Conservation (phyloP, 1,140 invertebrate species). For the Dreissena polymorpha region DNA sequence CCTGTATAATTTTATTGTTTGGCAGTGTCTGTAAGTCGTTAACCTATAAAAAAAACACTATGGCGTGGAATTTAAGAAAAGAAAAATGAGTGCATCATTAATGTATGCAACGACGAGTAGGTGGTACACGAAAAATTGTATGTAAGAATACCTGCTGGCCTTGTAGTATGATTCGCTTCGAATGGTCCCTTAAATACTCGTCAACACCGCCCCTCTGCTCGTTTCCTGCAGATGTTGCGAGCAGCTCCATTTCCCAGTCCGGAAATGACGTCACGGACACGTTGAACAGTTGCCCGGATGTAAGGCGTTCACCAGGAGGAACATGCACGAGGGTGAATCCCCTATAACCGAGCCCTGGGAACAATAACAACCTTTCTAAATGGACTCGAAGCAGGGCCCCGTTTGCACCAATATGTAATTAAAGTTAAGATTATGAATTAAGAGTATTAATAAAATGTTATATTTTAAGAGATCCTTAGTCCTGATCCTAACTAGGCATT, state of each 20-base stretch:
- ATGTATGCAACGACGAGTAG: too few relatives aligned
- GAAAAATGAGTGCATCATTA: too few relatives aligned
- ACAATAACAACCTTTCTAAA: neutral
- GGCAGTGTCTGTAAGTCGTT: neutral
- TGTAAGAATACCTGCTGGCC: neutral
- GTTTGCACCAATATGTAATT: too few relatives aligned
- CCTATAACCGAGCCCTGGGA: slow-evolving; percentile 32
- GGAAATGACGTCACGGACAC: slow-evolving; percentile 42
- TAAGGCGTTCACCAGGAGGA: neutral
- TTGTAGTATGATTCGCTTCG: neutral
- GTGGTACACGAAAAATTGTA: too few relatives aligned
- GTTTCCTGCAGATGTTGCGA: neutral
- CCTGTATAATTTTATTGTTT: neutral
- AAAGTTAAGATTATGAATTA: too few relatives aligned
- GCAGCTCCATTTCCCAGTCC: slow-evolving; percentile 26
- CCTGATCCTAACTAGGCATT: too few relatives aligned
- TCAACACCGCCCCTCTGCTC: neutral
- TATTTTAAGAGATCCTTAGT: too few relatives aligned
- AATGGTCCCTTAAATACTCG: slow-evolving; percentile 4
- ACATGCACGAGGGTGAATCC: slow-evolving; percentile 34
- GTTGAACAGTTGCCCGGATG: neutral
- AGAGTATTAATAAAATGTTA: too few relatives aligned
- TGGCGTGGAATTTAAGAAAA: too few relatives aligned
- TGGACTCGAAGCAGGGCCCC: too few relatives aligned
- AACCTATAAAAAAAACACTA: neutral